Conservation (phyloP, 2,888 invertebrate genomes). For the Pinctada fucata region DNA sequence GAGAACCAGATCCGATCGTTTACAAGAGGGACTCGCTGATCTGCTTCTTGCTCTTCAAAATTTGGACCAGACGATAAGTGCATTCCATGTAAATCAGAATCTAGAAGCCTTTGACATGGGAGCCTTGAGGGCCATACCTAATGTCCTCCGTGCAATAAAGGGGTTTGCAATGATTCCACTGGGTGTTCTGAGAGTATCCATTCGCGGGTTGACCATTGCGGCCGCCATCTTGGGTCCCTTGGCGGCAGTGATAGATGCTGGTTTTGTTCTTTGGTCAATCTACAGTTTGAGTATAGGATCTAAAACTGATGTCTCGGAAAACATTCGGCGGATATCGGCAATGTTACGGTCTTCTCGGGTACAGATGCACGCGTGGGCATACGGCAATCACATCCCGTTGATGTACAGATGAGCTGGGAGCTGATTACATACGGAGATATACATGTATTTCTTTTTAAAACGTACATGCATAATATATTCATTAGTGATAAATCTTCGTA, state of each 20-base stretch:
- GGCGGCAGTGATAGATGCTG: slow-evolving; percentile 15
- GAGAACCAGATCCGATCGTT: slow-evolving; percentile 5
- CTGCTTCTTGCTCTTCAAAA: background rate
- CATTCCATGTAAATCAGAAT: slow-evolving; percentile 6
- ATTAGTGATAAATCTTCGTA: too few species aligned
- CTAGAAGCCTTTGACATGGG: slow-evolving; percentile 16
- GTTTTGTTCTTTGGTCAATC: slow-evolving; percentile 11
- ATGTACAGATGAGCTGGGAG: background rate
- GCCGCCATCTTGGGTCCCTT: slow-evolving; percentile 28
- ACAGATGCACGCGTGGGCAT: slow-evolving; percentile 34
- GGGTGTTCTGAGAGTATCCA: slow-evolving; percentile 19
- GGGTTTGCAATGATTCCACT: slow-evolving; percentile 24
- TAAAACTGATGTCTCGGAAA: slow-evolving; percentile 21
- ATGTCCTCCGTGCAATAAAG: slow-evolving; percentile 17
- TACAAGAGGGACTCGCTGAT: background rate
- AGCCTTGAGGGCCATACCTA: slow-evolving; percentile 13
- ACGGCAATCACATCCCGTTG: slow-evolving; percentile 9
- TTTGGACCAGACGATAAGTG: background rate
- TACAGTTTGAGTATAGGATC: slow-evolving; percentile 16
- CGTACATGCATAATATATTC: too few species aligned
- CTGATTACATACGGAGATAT: too few species aligned
- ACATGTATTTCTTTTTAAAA: too few species aligned
- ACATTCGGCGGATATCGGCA: slow-evolving; percentile 22
- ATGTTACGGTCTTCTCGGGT: slow-evolving; percentile 14
- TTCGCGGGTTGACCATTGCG: slow-evolving; percentile 15